Conservation (phyloP, 2,888 invertebrate genomes). For the Melangyna quadrimaculata region DNA sequence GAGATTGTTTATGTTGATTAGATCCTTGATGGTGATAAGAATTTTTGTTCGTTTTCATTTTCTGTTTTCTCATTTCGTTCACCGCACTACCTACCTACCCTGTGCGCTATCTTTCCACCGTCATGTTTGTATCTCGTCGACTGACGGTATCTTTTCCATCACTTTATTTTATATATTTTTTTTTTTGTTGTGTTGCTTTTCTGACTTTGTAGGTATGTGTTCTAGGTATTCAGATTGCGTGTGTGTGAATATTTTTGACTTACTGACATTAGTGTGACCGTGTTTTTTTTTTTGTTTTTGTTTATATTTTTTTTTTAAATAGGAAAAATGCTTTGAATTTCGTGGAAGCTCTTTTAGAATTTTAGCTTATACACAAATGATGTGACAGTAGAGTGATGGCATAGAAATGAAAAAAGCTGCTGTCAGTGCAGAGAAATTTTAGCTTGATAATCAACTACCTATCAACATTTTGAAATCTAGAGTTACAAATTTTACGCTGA, state of each 20-base stretch:
- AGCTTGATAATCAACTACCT: too few relatives aligned
- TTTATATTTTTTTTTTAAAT: too few relatives aligned
- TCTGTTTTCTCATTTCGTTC: conserved; percentile 59
- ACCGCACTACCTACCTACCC: conserved; percentile 8
- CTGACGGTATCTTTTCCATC: conserved; percentile 67
- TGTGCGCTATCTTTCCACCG: conserved; percentile 53
- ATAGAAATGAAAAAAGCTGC: too few relatives aligned
- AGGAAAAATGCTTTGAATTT: too few relatives aligned
- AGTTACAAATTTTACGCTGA: too few relatives aligned
- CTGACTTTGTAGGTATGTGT: not conserved
- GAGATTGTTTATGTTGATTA: conserved; percentile 73
- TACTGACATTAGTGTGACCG: not conserved
- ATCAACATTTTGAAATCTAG: too few relatives aligned
- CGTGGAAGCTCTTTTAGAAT: too few relatives aligned
- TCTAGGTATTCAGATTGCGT: conserved; percentile 23
- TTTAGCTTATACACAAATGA: too few relatives aligned
- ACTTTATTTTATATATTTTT: conserved; percentile 31
- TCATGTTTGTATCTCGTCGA: conserved; percentile 63
- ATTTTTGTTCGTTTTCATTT: conserved; percentile 70
- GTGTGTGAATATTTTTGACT: conserved; percentile 10
- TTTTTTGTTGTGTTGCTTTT: not conserved
- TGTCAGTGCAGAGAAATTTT: too few relatives aligned
- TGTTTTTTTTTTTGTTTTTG: not conserved
- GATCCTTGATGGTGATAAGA: conserved; percentile 73
- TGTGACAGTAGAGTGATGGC: too few relatives aligned